These are phyloP conservation scores for Candidula unifasciata DNA, from an alignment of 2,888 invertebrate genomes.

Conservation along the genomic window DNA sequence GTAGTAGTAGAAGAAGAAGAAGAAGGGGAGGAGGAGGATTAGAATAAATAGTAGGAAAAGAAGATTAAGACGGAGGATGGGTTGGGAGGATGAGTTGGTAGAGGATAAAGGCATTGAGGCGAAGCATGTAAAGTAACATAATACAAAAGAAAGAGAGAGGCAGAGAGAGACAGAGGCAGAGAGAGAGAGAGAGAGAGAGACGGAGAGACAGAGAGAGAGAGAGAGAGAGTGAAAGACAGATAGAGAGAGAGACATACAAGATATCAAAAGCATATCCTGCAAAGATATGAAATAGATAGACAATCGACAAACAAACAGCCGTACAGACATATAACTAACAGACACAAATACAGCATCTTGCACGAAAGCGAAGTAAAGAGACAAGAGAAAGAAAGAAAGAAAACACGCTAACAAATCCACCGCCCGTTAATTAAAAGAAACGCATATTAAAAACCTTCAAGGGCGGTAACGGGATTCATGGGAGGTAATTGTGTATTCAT, in stretches of 20 bases:
- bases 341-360: too few relatives aligned
- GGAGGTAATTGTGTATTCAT: neutral
- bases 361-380: neutral
- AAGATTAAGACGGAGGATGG: too few relatives aligned
- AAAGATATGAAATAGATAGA: too few relatives aligned
- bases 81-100: too few relatives aligned
- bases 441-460: too few relatives aligned
- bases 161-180: neutral
- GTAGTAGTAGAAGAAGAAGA: neutral
- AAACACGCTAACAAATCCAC: neutral
- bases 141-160: neutral
- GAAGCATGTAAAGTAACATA: neutral
- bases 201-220: neutral
- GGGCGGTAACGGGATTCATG: neutral
- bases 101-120: too few relatives aligned
- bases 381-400: neutral
- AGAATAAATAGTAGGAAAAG: too few relatives aligned
- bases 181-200: neutral
- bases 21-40: neutral
- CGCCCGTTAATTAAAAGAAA: too few relatives aligned
- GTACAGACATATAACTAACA: too few relatives aligned
- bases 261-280: neutral
- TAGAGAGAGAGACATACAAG: neutral
- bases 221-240: neutral
- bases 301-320: too few relatives aligned